Percentiles rank a stretch among this genome's conserved stretches.
Conservation (phyloP, 2,888 invertebrate species). For the Eretmocerus hayati region DNA sequence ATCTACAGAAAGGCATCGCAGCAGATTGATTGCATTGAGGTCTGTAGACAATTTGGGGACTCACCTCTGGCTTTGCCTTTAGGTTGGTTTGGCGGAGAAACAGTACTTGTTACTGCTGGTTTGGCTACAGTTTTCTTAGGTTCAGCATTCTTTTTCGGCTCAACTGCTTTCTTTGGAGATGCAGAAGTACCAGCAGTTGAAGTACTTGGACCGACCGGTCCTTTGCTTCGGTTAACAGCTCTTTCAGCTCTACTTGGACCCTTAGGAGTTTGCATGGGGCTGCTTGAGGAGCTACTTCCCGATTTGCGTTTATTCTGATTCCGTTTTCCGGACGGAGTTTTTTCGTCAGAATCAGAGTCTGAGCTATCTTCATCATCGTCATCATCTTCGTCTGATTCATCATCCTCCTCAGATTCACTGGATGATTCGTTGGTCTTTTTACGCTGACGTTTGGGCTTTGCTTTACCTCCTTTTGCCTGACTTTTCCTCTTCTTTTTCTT, state of each 20-base stretch:
- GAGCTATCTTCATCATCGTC: slow-evolving; percentile 19
- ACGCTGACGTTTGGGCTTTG: slow-evolving; percentile 49
- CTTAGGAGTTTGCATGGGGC: slow-evolving; percentile 35
- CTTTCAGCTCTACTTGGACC: slow-evolving; percentile 42
- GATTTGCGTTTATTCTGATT: slow-evolving; percentile 21
- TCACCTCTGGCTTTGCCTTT: slow-evolving; percentile 39
- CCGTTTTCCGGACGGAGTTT: slow-evolving; percentile 24
- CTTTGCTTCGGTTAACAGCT: slow-evolving; percentile 39
- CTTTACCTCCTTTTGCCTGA: slow-evolving; percentile 48
- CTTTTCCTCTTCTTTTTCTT: slow-evolving; percentile 55
- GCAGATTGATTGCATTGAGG: too few relatives aligned
- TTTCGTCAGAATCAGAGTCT: slow-evolving; percentile 20
- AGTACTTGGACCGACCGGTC: slow-evolving; percentile 19
- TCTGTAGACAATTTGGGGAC: slow-evolving; percentile 6
- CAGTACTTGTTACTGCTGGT: slow-evolving; percentile 23
- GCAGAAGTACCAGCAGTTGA: slow-evolving; percentile 20
- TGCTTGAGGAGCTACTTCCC: slow-evolving; percentile 32
- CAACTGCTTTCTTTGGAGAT: slow-evolving; percentile 32
- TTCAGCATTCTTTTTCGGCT: slow-evolving; percentile 32
- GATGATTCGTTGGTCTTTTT: slow-evolving; percentile 33
- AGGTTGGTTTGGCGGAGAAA: too few relatives aligned
- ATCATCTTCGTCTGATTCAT: slow-evolving; percentile 20
- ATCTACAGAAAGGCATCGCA: too few relatives aligned
- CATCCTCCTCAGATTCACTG: slow-evolving; percentile 33
- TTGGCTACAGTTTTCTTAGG: slow-evolving; percentile 26